Percentiles rank a stretch among this genome's conserved stretches.
phyloP scores from a whole-genome alignment of 2,888 invertebrate species.

The Spialia ferax region DNA sequence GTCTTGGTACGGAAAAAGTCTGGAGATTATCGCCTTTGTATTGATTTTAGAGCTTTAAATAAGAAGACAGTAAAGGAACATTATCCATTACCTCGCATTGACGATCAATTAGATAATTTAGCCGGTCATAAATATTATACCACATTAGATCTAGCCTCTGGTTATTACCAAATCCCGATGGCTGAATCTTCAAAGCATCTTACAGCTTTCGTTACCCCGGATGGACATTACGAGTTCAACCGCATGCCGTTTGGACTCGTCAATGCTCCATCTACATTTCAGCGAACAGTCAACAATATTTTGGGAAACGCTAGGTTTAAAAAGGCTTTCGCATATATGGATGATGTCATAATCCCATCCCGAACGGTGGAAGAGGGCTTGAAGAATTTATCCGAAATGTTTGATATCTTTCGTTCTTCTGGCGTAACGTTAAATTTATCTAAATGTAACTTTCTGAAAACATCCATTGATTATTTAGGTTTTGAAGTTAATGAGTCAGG shows the following conservation, averaged over 20 bases:
- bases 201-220: slow-evolving; percentile 42
- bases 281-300: slow-evolving; percentile 32
- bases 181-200: slow-evolving; percentile 43
- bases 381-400: slow-evolving; percentile 8
- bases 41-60: slow-evolving; percentile 49
- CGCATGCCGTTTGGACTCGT: slow-evolving; percentile 43
- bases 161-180: slow-evolving; percentile 49
- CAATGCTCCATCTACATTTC: slow-evolving; percentile 43
- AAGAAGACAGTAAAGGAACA: slow-evolving; percentile 42
- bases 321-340: slow-evolving; percentile 42
- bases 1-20: slow-evolving; percentile 44
- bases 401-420: slow-evolving; percentile 24
- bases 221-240: slow-evolving; percentile 42
- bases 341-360: slow-evolving; percentile 42
- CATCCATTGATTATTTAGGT: slow-evolving; percentile 31
- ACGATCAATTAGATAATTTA: slow-evolving; percentile 44
- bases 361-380: slow-evolving; percentile 38
- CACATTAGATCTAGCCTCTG: slow-evolving; percentile 38
- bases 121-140: slow-evolving; percentile 40
- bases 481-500: slow-evolving; percentile 36
- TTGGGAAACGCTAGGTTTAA: slow-evolving; percentile 32
- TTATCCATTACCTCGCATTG: slow-evolving; percentile 43
- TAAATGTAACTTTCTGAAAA: slow-evolving; percentile 32
- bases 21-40: slow-evolving; percentile 47
- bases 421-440: slow-evolving; percentile 36